Evolutionary conservation across 2,888 invertebrate species (phyloP).

Genomic region (Eilema sororculum): DNA sequence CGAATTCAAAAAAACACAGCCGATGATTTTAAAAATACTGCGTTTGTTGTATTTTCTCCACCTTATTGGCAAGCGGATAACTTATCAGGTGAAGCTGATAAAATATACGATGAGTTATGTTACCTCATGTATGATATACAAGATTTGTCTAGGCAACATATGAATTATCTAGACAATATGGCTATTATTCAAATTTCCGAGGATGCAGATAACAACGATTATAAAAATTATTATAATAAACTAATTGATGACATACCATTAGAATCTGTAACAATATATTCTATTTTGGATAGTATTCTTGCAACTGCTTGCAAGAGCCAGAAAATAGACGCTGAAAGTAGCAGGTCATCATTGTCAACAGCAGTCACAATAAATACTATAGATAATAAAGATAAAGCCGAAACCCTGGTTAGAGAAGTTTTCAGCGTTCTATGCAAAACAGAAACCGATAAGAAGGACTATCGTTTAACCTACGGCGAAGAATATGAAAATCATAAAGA

Average conservation of each 20-base stretch:
- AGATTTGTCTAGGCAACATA: constrained; percentile 82
- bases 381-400: constrained; percentile 62
- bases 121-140: constrained; percentile 84
- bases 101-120: constrained; percentile 84
- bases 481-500: constrained; percentile 74
- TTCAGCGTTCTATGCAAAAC: constrained; percentile 69
- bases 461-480: constrained; percentile 74
- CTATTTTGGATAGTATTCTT: constrained; percentile 72
- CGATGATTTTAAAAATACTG: constrained; percentile 74
- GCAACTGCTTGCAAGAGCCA: constrained; percentile 60
- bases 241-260: constrained; percentile 66
- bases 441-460: constrained; percentile 65
- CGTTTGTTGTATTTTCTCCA: constrained; percentile 77
- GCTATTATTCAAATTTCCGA: constrained; percentile 69
- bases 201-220: constrained; percentile 48
- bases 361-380: constrained; percentile 50
- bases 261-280: constrained; percentile 74
- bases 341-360: constrained; percentile 58
- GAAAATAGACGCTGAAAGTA: constrained; percentile 52
- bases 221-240: constrained; percentile 57
- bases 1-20: constrained; percentile 66
- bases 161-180: constrained; percentile 80
- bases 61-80: constrained; percentile 70
- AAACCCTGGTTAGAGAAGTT: constrained; percentile 67
- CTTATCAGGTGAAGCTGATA: constrained; percentile 69